phyloP scores from a whole-genome alignment of 1,140 invertebrate species.

The Drosophila jambulina region DNA sequence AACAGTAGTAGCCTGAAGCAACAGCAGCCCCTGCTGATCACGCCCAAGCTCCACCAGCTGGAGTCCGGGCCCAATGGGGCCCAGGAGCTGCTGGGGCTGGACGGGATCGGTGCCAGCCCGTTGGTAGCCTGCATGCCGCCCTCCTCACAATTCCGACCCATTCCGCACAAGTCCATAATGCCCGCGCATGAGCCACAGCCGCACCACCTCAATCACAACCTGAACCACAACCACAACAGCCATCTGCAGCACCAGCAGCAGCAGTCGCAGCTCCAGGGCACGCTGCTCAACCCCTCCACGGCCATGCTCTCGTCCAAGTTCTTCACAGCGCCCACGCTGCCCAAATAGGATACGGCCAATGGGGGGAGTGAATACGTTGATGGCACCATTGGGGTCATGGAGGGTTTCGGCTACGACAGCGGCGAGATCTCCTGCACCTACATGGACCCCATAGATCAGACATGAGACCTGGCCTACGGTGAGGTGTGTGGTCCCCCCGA shows the following conservation, averaged over 20 bases:
- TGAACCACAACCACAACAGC: constrained; percentile 36
- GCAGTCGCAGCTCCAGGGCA: constrained; percentile 48
- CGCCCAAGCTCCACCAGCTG: constrained; percentile 80
- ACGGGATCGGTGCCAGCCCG: constrained; percentile 73
- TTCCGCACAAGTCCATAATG: constrained; percentile 83
- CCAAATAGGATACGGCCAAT: constrained; percentile 85
- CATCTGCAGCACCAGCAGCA: constrained; percentile 27
- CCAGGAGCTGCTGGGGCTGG: constrained; percentile 71
- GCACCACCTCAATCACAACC: constrained; percentile 44
- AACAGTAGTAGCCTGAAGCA: constrained; percentile 76
- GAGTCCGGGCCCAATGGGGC: constrained; percentile 54
- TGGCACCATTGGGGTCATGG: constrained; percentile 48
- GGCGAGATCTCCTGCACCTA: constrained; percentile 84
- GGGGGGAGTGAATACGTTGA: constrained; percentile 79
- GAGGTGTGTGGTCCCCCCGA: constrained; percentile 76
- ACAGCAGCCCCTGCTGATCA: constrained; percentile 80
- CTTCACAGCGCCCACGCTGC: constrained; percentile 83
- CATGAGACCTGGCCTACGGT: constrained; percentile 81
- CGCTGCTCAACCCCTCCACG: constrained; percentile 76
- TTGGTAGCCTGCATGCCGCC: constrained; percentile 84
- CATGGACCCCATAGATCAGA: constrained; percentile 84
- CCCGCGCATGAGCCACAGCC: constrained; percentile 66
- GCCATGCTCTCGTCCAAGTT: constrained; percentile 83
- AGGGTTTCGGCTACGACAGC: constrained; percentile 78
- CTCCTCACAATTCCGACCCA: constrained; percentile 85